A percentile compares a stretch with the other conserved stretches of the same genome.
phyloP scores from a whole-genome alignment of 2,797 vertebrate genomes.

The Sciurus vulgaris region DNA sequence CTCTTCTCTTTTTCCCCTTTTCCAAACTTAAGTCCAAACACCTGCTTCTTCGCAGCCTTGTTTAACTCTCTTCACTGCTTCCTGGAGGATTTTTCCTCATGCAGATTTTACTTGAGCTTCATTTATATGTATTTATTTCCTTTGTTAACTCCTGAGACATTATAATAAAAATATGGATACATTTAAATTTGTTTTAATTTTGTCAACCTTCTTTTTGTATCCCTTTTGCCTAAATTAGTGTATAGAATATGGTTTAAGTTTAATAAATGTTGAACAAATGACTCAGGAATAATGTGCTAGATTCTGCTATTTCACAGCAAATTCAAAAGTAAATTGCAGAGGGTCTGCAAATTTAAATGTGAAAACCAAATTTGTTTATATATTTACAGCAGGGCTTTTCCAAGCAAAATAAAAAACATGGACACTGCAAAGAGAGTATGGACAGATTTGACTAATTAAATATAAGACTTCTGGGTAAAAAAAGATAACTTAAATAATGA shows the following conservation, averaged over 20 bases:
- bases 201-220: not conserved
- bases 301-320: not conserved
- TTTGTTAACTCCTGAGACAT: not conserved
- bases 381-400: not conserved
- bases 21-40: not conserved
- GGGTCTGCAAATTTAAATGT: not conserved
- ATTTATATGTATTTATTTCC: not conserved
- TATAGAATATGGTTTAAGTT: not conserved
- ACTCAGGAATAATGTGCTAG: not conserved
- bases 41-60: not conserved
- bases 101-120: not conserved
- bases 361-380: not conserved
- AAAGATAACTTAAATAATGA: not conserved
- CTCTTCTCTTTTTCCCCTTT: not conserved
- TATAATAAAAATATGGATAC: not conserved
- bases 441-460: not conserved
- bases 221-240: not conserved
- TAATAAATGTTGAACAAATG: not conserved
- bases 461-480: not conserved
- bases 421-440: not conserved
- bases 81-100: not conserved
- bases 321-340: not conserved
- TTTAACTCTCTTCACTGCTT: not conserved
- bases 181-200: not conserved
- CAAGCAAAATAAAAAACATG: not conserved